These are phyloP conservation scores for Amblyornis subalaris DNA, from an alignment of 2,113 vertebrate species.

Conservation along the genomic window DNA sequence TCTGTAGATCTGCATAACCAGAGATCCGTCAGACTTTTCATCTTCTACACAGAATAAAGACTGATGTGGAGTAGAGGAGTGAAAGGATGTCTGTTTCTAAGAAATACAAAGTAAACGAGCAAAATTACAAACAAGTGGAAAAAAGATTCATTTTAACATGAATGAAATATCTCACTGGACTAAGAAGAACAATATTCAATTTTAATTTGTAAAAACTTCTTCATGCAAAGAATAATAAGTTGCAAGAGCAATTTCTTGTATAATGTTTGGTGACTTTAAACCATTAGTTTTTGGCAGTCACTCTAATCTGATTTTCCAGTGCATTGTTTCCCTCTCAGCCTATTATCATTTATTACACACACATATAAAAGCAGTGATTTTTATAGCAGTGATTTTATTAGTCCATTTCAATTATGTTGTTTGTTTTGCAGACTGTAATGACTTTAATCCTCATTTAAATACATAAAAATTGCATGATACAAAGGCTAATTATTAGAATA, in stretches of 20 bases:
- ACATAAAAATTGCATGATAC: neutral
- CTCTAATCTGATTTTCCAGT: conserved; percentile 50
- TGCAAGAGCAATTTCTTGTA: neutral
- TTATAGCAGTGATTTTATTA: conserved; percentile 29
- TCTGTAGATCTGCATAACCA: neutral
- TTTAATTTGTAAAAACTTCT: neutral
- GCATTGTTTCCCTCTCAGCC: conserved; percentile 9
- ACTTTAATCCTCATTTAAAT: conserved; percentile 9
- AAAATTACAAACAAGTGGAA: neutral
- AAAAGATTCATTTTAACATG: neutral
- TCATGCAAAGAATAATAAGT: neutral
- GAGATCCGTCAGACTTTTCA: neutral
- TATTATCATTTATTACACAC: conserved; percentile 42
- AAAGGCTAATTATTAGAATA: conserved; percentile 5
- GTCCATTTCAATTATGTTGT: conserved; percentile 4
- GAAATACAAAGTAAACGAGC: neutral
- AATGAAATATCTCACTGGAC: neutral
- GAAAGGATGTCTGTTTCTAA: neutral
- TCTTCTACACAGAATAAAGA: neutral
- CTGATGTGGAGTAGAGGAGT: neutral
- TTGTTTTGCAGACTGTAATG: conserved; percentile 30
- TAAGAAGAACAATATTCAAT: neutral
- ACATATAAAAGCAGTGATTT: neutral
- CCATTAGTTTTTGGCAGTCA: conserved; percentile 17
- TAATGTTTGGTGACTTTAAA: conserved; percentile 8